Conservation (phyloP, 2,888 invertebrate genomes). For the Synanthedon myopaeformis region DNA sequence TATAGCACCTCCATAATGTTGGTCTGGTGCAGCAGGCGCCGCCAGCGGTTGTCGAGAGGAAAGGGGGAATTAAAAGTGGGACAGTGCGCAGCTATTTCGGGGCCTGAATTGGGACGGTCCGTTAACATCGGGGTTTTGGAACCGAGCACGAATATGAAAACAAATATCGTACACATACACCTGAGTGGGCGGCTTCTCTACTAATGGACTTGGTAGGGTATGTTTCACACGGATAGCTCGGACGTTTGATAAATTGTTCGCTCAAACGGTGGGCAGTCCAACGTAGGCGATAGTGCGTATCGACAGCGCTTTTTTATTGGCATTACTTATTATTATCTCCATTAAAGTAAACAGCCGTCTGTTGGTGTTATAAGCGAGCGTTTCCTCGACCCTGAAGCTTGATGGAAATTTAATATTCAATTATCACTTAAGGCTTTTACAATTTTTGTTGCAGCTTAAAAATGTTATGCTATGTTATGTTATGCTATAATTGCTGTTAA, state of each 20-base stretch:
- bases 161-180: conserved; percentile 35
- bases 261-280: not conserved
- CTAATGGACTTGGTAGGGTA: conserved; percentile 14
- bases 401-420: too few species aligned
- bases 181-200: conserved; percentile 35
- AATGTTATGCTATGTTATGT: too few species aligned
- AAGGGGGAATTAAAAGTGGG: conserved; percentile 42
- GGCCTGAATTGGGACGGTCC: conserved; percentile 55
- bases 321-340: not conserved
- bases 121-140: conserved; percentile 56
- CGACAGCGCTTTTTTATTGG: not conserved
- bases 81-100: conserved; percentile 56
- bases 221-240: conserved; percentile 5
- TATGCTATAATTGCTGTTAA: too few species aligned
- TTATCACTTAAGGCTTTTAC: too few species aligned
- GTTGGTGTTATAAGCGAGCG: too few species aligned
- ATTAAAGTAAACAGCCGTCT: not conserved
- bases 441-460: too few species aligned
- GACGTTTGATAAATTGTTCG: not conserved
- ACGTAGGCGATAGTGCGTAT: not conserved
- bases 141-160: conserved; percentile 37
- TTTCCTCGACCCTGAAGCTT: too few species aligned
- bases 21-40: conserved; percentile 17
- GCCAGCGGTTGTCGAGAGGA: conserved; percentile 9
- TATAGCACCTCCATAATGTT: not conserved